These are phyloP conservation scores for Zootermopsis nevadensis DNA, from an alignment of 2,888 invertebrate species.

Conservation along the genomic window DNA sequence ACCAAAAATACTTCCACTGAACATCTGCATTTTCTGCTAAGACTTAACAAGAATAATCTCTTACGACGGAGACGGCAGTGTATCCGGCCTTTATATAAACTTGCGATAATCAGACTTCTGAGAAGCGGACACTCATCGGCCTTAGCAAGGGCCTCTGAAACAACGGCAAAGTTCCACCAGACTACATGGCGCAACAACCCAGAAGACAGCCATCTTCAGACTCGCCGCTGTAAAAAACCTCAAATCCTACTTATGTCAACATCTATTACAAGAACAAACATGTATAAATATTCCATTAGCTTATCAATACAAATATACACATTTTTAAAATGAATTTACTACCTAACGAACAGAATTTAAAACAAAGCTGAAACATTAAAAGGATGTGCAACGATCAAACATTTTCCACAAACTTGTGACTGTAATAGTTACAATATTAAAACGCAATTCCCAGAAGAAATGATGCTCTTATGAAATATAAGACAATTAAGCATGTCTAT, in stretches of 20 bases:
- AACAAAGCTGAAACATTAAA: not conserved
- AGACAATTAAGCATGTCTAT: not conserved
- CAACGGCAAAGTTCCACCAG: too few species aligned
- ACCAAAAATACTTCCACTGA: too few species aligned
- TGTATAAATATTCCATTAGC: not conserved
- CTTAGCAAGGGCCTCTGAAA: too few species aligned
- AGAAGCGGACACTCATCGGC: too few species aligned
- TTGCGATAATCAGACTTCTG: too few species aligned
- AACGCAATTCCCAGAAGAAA: not conserved
- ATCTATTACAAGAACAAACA: not conserved
- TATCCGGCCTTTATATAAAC: too few species aligned
- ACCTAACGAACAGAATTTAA: not conserved
- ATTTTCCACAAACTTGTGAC: not conserved
- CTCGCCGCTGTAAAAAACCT: too few species aligned
- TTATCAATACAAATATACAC: not conserved
- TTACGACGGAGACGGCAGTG: too few species aligned
- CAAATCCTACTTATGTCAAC: not conserved
- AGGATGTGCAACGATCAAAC: not conserved
- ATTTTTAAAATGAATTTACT: not conserved
- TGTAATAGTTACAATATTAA: not conserved
- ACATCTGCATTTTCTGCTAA: too few species aligned
- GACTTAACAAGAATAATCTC: too few species aligned
- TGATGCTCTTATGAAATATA: not conserved
- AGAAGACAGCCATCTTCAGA: too few species aligned
- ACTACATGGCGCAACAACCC: too few species aligned